phyloP scores from a whole-genome alignment of 2,797 vertebrate species.

The Gephyroberyx darwinii region DNA sequence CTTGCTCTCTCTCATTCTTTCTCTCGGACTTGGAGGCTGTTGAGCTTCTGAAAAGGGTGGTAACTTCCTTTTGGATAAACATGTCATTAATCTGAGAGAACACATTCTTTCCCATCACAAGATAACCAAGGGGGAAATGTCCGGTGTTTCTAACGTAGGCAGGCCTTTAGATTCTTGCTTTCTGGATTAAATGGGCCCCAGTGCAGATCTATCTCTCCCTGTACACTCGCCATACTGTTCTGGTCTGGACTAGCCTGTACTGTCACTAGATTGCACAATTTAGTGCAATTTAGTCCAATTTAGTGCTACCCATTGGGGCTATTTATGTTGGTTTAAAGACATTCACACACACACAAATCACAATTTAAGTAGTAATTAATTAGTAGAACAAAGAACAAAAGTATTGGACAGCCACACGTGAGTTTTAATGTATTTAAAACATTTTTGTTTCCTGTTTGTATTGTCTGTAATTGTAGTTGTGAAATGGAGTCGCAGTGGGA shows the following conservation, averaged over 20 bases:
- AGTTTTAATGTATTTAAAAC: neutral
- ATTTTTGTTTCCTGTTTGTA: neutral
- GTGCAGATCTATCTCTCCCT: slow-evolving; percentile 35
- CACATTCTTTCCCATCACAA: slow-evolving; percentile 94
- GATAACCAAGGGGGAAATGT: slow-evolving; percentile 90
- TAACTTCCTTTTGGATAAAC: slow-evolving; percentile 98
- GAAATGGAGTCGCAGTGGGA: neutral
- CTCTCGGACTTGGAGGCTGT: slow-evolving; percentile 87
- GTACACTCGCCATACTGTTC: slow-evolving; percentile 31
- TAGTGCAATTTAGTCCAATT: neutral
- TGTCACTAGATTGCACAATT: neutral
- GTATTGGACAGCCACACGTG: neutral
- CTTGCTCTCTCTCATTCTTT: slow-evolving; percentile 69
- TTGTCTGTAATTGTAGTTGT: neutral
- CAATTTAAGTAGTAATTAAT: neutral
- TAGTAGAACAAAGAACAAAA: neutral
- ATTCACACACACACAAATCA: neutral
- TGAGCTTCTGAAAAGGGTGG: slow-evolving; percentile 94
- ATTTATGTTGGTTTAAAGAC: neutral
- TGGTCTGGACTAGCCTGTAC: slow-evolving; percentile 15
- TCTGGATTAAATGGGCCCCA: slow-evolving; percentile 60
- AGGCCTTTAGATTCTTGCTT: slow-evolving; percentile 61
- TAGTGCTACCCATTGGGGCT: neutral
- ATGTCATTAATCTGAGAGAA: slow-evolving; percentile 96
- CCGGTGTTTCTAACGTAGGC: slow-evolving; percentile 73